Evolutionary conservation across 2,113 vertebrate species (phyloP).

Genomic region (Shinisaurus crocodilurus): DNA sequence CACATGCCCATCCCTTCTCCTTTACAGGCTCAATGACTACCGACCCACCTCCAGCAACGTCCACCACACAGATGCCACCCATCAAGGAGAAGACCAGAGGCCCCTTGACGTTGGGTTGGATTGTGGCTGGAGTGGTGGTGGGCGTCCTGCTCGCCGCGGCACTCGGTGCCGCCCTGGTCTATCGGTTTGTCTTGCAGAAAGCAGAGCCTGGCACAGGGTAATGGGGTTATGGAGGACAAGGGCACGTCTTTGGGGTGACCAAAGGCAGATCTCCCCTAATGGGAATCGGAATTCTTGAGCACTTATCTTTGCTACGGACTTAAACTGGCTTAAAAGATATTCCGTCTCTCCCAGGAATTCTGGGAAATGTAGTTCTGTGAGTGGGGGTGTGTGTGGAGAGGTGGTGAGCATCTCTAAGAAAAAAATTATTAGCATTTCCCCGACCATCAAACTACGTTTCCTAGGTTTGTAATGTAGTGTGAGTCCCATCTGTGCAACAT

Average conservation of each 20-base stretch:
- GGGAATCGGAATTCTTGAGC: neutral
- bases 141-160: neutral
- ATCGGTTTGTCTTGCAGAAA: constrained; percentile 22
- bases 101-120: constrained; percentile 10
- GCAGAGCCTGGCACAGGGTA: neutral
- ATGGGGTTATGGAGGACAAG: too few species aligned
- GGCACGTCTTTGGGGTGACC: neutral
- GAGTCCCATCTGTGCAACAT: neutral
- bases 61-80: neutral
- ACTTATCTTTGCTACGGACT: neutral
- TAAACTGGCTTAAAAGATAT: neutral
- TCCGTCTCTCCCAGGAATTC: neutral
- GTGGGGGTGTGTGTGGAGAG: too few species aligned
- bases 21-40: accelerated
- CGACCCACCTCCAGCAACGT: accelerated
- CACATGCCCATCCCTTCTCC: neutral
- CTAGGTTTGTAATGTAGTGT: neutral
- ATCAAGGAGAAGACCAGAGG: neutral
- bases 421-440: neutral
- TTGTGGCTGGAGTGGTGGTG: constrained; percentile 11
- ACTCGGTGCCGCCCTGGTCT: neutral
- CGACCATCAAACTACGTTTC: neutral
- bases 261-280: neutral
- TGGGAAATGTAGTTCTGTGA: neutral
- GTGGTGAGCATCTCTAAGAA: neutral